Base-by-base conservation (phyloP, 2,113 vertebrate genomes). In the Scolopax mira region DNA sequence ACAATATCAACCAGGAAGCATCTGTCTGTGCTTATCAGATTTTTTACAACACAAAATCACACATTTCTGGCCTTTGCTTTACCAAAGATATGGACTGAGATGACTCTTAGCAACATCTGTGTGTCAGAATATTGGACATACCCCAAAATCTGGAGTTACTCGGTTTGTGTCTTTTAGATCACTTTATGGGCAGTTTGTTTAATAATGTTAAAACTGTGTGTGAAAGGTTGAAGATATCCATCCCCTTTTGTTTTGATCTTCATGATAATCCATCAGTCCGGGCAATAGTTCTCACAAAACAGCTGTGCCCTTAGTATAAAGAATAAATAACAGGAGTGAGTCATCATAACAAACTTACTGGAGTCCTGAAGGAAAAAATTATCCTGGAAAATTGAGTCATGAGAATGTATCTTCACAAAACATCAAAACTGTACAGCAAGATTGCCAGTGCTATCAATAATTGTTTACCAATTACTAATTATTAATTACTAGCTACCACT, bases 21-120 rank as follows among this genome's bases (percentile, higher is more conserved):
- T 87, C 88, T 93, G 89, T 86, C 31, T 78, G 64, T 89, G 35
- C 73, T 96, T 95, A 79, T 70, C 64, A 77, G 48, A 13, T 86
- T 70, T 79, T 84, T 60, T 67, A 44, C 86, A 91, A 77, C 62
- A 85, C 67, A 78, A 82, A 69, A 46, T 87, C 62, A 65, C 52
- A 37, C 60, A 9, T 94, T 79, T 88, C 58, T 89, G 73, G 22
- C 70, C 81, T 72, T 65, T 70, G 66, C 73, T 42, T 79, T 73
- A 80, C 71, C 73, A 65, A 64, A 93, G 80, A 51, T 33, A 81
- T 33, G 66, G 55, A 89, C 28, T 19, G 90, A 87, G 69, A 82
- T 52, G 35, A 80, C 51, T 87, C 79, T 89, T 92, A 44, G 51
- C 21, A 52, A 55, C 2, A 5, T 73, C 88, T 42, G 14, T 74